Percentiles rank a stretch among this genome's conserved stretches.
phyloP scores from a whole-genome alignment of 2,797 vertebrate species.

The Percopsis omiscomaycus region DNA sequence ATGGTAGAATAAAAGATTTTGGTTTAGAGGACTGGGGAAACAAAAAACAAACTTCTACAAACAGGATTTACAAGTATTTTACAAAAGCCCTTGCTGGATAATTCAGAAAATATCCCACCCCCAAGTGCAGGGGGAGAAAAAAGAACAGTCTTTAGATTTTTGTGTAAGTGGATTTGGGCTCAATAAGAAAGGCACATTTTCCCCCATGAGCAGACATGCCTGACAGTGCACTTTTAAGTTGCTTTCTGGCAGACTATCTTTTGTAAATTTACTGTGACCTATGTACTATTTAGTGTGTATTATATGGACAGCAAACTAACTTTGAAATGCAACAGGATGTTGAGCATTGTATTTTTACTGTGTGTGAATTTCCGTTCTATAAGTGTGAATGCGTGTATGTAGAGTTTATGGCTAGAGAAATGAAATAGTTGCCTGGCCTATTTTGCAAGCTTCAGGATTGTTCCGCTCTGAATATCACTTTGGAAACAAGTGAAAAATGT shows the following conservation, averaged over 20 bases:
- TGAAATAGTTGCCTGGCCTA: too few relatives aligned
- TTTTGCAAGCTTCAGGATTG: too few relatives aligned
- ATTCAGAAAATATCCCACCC: conserved; percentile 41
- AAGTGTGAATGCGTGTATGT: conserved; percentile 53
- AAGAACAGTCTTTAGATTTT: conserved; percentile 43
- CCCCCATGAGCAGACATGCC: conserved; percentile 64
- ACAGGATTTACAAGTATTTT: conserved; percentile 25
- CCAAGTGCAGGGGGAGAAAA: not conserved
- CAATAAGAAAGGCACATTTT: conserved; percentile 28
- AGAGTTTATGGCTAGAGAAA: conserved; percentile 26
- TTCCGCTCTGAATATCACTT: too few relatives aligned
- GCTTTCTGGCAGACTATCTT: conserved; percentile 73
- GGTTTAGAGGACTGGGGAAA: conserved; percentile 52
- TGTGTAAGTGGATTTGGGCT: too few relatives aligned
- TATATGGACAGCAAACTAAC: conserved; percentile 72
- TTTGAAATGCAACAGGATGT: conserved; percentile 56
- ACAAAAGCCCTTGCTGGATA: conserved; percentile 46
- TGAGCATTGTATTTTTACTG: conserved; percentile 67
- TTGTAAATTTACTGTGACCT: conserved; percentile 79
- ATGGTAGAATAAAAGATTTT: conserved; percentile 49
- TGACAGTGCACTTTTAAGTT: conserved; percentile 62
- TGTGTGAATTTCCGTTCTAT: conserved; percentile 59
- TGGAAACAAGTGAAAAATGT: too few relatives aligned
- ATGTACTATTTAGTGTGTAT: conserved; percentile 77
- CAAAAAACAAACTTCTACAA: conserved; percentile 27